Percentiles rank a stretch among this genome's conserved stretches.
These are phyloP conservation scores for Lycocerus yunnanus DNA, from an alignment of 2,888 invertebrate genomes.

Conservation along the genomic window DNA sequence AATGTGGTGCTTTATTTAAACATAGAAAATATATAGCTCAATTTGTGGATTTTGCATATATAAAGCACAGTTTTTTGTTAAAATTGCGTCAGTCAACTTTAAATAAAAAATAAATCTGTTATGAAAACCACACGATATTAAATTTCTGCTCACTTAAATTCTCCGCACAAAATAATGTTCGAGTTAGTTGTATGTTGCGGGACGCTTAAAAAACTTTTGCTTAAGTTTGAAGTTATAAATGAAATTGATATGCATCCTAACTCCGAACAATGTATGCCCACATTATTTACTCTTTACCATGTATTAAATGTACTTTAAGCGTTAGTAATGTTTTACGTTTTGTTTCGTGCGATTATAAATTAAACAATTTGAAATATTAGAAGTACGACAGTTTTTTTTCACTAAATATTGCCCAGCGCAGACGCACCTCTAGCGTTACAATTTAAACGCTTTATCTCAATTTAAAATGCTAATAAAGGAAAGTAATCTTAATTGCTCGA, in stretches of 20 bases:
- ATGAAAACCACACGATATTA: background rate
- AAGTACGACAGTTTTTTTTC: background rate
- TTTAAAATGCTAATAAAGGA: background rate
- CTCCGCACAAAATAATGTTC: background rate
- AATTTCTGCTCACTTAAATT: background rate
- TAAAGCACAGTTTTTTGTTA: background rate
- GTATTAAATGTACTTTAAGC: background rate
- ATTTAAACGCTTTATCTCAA: background rate
- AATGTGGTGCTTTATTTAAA: background rate
- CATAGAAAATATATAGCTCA: background rate
- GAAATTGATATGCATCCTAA: background rate
- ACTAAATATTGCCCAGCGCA: background rate
- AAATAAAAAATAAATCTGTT: background rate
- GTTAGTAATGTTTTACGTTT: background rate
- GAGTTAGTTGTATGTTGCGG: background rate
- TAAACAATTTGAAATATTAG: no score
- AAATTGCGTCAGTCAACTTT: background rate
- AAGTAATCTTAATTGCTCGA: background rate
- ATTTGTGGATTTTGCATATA: background rate
- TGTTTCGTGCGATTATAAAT: background rate
- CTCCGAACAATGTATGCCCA: background rate
- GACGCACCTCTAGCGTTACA: no score
- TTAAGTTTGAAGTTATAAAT: background rate
- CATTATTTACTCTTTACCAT: background rate
- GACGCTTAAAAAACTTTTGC: background rate